Percentiles rank a stretch among this genome's conserved stretches.
phyloP scores from a whole-genome alignment of 2,797 vertebrate species.

The Agapornis canus region DNA sequence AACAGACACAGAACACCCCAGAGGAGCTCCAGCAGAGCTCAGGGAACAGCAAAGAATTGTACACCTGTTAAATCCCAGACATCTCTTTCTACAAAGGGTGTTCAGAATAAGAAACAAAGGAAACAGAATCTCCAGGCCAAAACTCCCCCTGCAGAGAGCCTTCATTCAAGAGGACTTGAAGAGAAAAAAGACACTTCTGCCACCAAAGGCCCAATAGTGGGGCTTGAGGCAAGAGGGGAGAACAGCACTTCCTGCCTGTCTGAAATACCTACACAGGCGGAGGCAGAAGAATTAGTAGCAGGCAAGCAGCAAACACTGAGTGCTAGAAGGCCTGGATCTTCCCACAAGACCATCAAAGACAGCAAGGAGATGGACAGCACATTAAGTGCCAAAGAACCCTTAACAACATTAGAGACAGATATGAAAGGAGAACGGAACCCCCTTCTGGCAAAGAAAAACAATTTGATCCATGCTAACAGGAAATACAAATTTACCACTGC shows the following conservation, averaged over 20 bases:
- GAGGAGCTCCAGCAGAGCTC: background rate
- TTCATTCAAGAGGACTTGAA: background rate
- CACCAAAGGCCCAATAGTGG: background rate
- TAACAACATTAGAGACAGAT: background rate
- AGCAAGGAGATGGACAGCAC: background rate
- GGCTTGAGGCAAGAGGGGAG: background rate
- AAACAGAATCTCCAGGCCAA: background rate
- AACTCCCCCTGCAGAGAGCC: background rate
- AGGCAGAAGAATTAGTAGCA: background rate
- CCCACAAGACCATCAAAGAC: background rate
- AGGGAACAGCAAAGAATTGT: background rate
- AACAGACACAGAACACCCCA: background rate
- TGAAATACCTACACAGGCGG: background rate
- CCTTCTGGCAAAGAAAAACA: background rate
- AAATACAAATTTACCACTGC: slow-evolving; percentile 58
- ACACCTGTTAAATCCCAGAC: background rate
- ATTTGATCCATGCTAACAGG: slow-evolving; percentile 30
- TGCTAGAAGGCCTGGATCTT: background rate
- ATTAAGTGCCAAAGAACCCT: background rate
- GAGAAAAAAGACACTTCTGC: background rate
- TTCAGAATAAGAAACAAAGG: background rate
- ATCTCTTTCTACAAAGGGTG: background rate
- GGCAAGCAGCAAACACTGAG: background rate
- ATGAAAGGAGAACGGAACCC: slow-evolving; percentile 23
- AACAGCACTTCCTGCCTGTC: background rate